Conservation (phyloP, 2,888 invertebrate species). For the Choreutis nemorana region DNA sequence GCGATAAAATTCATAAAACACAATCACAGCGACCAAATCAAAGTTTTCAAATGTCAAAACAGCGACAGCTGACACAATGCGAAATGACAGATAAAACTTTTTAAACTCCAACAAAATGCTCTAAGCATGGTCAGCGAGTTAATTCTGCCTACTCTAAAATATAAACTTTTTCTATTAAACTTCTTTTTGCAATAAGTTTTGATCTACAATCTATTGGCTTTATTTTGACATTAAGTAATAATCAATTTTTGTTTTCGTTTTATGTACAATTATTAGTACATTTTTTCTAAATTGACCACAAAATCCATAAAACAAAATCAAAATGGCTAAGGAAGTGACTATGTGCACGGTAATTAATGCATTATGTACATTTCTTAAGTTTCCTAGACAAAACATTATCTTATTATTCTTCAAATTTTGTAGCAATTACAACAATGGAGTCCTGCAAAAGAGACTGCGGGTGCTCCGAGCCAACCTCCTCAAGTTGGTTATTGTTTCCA, state of each 20-base stretch:
- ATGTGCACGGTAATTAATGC: constrained; percentile 48
- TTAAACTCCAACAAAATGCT: too few species aligned
- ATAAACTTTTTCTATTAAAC: too few species aligned
- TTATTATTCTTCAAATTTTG: constrained; percentile 7
- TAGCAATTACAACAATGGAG: constrained; percentile 86
- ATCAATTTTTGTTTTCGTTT: too few species aligned
- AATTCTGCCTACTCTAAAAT: too few species aligned
- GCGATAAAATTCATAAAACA: not conserved
- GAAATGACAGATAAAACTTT: too few species aligned
- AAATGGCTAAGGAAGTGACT: constrained; percentile 56
- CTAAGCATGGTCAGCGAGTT: too few species aligned
- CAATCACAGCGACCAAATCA: not conserved
- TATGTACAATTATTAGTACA: too few species aligned
- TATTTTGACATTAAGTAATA: too few species aligned
- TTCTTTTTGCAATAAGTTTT: too few species aligned
- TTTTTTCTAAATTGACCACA: too few species aligned
- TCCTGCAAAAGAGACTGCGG: constrained; percentile 71
- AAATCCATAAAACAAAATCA: too few species aligned
- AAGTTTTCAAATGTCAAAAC: constrained; percentile 1
- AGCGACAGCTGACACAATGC: not conserved
- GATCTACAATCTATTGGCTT: too few species aligned
- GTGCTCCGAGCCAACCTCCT: constrained; percentile 68
- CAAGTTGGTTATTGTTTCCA: constrained; percentile 75
- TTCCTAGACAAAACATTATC: constrained; percentile 1
- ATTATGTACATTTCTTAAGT: constrained; percentile 5